phyloP scores from a whole-genome alignment of 1,140 invertebrate genomes.

The Lepidurus apus region DNA sequence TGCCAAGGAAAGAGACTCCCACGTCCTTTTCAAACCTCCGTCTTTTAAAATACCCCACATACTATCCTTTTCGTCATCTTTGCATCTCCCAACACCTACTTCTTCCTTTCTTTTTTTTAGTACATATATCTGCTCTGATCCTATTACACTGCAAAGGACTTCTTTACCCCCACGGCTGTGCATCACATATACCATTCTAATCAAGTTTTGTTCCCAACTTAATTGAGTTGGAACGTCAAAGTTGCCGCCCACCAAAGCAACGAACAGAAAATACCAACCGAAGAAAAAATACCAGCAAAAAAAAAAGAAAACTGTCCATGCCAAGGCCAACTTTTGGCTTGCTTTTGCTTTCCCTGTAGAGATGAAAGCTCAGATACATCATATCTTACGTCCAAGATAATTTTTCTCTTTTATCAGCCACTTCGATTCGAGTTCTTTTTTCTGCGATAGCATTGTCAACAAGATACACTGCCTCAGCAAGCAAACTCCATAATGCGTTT shows the following conservation, averaged over 20 bases:
- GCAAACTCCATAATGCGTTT: conserved; percentile 1
- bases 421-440: neutral
- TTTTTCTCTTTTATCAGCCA: neutral
- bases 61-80: neutral
- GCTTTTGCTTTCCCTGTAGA: too few species aligned
- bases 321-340: neutral
- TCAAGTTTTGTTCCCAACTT: neutral
- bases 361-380: too few species aligned
- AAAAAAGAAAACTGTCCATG: neutral
- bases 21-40: neutral
- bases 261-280: neutral
- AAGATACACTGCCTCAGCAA: neutral
- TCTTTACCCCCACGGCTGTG: neutral
- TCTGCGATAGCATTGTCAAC: neutral
- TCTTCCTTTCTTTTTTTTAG: neutral
- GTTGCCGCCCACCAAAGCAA: conserved; percentile 1
- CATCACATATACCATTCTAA: conserved; percentile 7
- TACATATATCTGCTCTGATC: neutral
- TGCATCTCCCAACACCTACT: neutral
- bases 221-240: neutral
- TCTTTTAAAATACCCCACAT: neutral
- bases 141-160: neutral
- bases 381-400: too few species aligned
- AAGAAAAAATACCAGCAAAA: neutral
- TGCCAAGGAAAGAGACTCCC: neutral